These are phyloP conservation scores for Bombus picipes DNA, from an alignment of 1,140 invertebrate genomes.

Conservation along the genomic window DNA sequence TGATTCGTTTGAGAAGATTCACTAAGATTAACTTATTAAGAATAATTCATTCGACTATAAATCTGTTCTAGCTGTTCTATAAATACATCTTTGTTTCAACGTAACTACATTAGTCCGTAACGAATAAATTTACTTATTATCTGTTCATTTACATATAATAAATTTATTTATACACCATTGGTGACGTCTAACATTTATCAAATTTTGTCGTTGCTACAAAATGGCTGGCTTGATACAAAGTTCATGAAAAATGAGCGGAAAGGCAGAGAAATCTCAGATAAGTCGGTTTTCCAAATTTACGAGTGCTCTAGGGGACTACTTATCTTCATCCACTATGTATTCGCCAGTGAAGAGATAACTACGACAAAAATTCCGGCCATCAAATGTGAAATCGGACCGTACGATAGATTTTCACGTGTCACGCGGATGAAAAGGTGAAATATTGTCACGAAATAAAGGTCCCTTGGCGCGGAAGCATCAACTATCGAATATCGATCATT, in stretches of 20 bases:
- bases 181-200: not conserved
- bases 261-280: not conserved
- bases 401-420: conserved; percentile 27
- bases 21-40: not conserved
- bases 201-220: not conserved
- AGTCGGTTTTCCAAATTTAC: conserved; percentile 32
- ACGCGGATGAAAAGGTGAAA: not conserved
- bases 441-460: not conserved
- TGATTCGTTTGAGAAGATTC: no score
- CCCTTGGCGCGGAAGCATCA: not conserved
- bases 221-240: not conserved
- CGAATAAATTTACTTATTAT: not conserved
- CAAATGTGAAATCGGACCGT: not conserved
- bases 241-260: not conserved
- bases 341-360: conserved; percentile 16
- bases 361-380: conserved; percentile 6
- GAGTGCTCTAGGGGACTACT: conserved; percentile 3
- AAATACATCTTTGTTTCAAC: not conserved
- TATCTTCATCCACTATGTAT: conserved; percentile 14
- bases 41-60: not conserved
- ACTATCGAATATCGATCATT: not conserved
- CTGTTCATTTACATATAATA: no score
- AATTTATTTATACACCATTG: not conserved
- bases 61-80: not conserved
- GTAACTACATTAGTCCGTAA: not conserved